Base-by-base conservation (phyloP, 2,888 invertebrate genomes). In the Tenthredo scrophulariae region DNA sequence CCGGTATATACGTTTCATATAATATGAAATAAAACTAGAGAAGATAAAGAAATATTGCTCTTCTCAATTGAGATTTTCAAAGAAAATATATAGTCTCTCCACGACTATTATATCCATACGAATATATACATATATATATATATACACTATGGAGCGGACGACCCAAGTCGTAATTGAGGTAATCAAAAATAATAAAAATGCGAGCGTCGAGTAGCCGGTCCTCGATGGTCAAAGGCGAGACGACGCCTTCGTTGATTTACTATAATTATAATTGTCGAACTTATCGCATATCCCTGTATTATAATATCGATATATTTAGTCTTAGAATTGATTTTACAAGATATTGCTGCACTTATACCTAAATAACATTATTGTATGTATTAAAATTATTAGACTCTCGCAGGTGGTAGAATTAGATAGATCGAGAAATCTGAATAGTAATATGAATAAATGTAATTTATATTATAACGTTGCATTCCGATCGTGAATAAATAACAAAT, bases 401-500 rank as follows among this genome's bases (percentile, higher is more conserved):
- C 2, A 4, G 5, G 1, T 18, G 18, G n/a, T 50, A 0, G n/a
- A 50, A 18, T 18, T 50, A n/a, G 0, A 22, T 72, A 72, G 22
- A n/a, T 37, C 54, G n/a, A n/a, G 10, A 15, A 84, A 77, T 18
- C 22, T 29, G 46, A 80, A 79, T 58, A 80, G 67, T 58, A 82
- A 75, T 72, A 80, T 72, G 22, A 43, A 74, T 43, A 43, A 43
- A 74, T 74, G 43, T 18, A 40, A 26, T n/a, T 29, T 37, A n/a
- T 29, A 86, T 85, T 84, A 86, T 83, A 87, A 84, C 84, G 86
- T 65, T 87, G 87, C 87, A 87, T 87, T 87, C 65, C 84, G 85
- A 86, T 87, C 85, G 87, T 86, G 84, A 84, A 84, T 80, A 15
- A 84, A 46, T 43, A 46, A 62, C 33, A 80, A 77, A 80, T 33